Conservation (phyloP, 2,797 vertebrate species). For the Neosilurus mollespiculum region DNA sequence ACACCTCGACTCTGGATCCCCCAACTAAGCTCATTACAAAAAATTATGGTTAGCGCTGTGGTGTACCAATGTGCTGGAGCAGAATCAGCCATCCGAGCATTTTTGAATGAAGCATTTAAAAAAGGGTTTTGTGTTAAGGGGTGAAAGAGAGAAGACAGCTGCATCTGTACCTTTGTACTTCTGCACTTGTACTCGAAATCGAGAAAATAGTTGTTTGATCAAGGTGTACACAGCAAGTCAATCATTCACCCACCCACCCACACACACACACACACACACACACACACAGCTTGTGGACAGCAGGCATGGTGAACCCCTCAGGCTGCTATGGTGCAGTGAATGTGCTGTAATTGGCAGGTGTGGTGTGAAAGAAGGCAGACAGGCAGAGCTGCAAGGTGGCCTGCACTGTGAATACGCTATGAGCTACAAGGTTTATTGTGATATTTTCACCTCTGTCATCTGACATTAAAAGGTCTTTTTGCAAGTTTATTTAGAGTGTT, state of each 20-base stretch:
- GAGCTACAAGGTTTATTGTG: slow-evolving; percentile 39
- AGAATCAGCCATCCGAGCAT: neutral
- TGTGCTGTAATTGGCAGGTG: slow-evolving; percentile 59
- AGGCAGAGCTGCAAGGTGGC: slow-evolving; percentile 48
- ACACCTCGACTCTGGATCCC: neutral
- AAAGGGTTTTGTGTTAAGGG: neutral
- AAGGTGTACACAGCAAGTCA: slow-evolving; percentile 20
- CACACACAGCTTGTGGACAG: slow-evolving; percentile 39
- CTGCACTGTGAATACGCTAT: slow-evolving; percentile 47
- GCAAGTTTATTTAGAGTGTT: slow-evolving; percentile 14
- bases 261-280: neutral
- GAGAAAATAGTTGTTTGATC: slow-evolving; percentile 8
- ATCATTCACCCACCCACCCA: slow-evolving; percentile 9
- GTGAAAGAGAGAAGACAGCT: neutral
- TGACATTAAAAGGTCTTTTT: slow-evolving; percentile 35
- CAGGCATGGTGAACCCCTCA: slow-evolving; percentile 43
- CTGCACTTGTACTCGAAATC: neutral
- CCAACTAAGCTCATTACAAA: neutral
- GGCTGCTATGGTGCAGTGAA: slow-evolving; percentile 50
- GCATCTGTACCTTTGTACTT: neutral
- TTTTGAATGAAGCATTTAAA: neutral
- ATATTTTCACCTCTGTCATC: slow-evolving; percentile 48
- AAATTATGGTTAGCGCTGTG: neutral
- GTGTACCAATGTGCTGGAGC: neutral
- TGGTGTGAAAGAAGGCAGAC: slow-evolving; percentile 47